Evolutionary conservation across 2,113 vertebrate genomes (phyloP).

Genomic region (Microcebus lehilahytsara): DNA sequence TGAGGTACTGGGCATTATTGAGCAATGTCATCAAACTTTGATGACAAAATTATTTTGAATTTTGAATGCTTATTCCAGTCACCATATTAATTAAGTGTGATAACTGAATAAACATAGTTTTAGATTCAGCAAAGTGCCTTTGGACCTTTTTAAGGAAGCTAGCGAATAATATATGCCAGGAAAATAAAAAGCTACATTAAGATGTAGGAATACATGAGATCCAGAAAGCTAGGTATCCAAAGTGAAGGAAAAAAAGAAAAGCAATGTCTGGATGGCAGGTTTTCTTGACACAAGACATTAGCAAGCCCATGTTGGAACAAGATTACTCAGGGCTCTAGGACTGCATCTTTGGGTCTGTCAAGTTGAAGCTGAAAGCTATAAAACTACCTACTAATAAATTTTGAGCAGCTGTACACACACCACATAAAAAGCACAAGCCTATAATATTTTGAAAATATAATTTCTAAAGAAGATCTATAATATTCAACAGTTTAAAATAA

Average conservation of each 20-base stretch:
- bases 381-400: neutral
- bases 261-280: neutral
- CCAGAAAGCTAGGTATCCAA: neutral
- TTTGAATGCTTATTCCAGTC: neutral
- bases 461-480: neutral
- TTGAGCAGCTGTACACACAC: neutral
- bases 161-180: neutral
- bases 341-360: neutral
- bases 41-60: slow-evolving; percentile 31
- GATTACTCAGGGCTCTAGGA: neutral
- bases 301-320: too few relatives aligned
- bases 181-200: neutral
- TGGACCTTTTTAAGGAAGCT: neutral
- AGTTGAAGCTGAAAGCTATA: neutral
- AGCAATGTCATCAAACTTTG: neutral
- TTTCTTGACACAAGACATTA: neutral
- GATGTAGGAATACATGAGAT: neutral
- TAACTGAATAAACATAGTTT: neutral
- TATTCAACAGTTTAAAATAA: neutral
- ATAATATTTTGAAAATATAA: neutral
- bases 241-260: neutral
- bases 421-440: neutral
- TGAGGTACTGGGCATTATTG: neutral
- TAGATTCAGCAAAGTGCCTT: neutral
- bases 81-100: neutral